A percentile compares a stretch with the other conserved stretches of the same genome.
Evolutionary conservation across 2,888 invertebrate species (phyloP).

Genomic region (Copidosoma aretas): DNA sequence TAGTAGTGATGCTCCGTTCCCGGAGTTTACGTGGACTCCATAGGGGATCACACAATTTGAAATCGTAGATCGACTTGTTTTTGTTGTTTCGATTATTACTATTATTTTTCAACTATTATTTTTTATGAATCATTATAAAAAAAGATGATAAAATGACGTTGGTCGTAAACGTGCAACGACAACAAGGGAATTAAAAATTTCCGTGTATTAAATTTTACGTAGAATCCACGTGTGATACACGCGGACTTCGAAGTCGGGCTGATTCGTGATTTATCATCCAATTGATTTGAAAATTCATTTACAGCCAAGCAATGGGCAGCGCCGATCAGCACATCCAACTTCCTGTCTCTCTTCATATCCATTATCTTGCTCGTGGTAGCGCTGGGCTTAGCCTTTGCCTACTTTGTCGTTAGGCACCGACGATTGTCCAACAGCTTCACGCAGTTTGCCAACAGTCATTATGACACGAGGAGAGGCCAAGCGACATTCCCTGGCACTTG

Average conservation of each 20-base stretch:
- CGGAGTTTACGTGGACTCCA: no score
- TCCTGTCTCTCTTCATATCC: conserved; percentile 66
- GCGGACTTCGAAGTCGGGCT: no score
- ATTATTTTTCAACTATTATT: no score
- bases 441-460: conserved; percentile 83
- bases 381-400: conserved; percentile 68
- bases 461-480: conserved; percentile 85
- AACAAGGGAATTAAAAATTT: no score
- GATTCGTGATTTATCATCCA: not conserved
- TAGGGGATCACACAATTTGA: no score
- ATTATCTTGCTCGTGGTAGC: conserved; percentile 66
- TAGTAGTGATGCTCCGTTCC: not conserved
- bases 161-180: no score
- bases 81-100: no score
- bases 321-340: conserved; percentile 55
- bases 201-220: no score
- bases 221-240: no score
- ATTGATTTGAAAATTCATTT: not conserved
- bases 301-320: conserved; percentile 4
- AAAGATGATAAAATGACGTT: no score
- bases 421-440: conserved; percentile 80
- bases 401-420: conserved; percentile 73
- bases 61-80: no score
- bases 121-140: no score
- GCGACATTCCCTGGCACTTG: conserved; percentile 77